These are phyloP conservation scores for Serilophus lunatus DNA, from an alignment of 2,113 vertebrate genomes.

Conservation along the genomic window DNA sequence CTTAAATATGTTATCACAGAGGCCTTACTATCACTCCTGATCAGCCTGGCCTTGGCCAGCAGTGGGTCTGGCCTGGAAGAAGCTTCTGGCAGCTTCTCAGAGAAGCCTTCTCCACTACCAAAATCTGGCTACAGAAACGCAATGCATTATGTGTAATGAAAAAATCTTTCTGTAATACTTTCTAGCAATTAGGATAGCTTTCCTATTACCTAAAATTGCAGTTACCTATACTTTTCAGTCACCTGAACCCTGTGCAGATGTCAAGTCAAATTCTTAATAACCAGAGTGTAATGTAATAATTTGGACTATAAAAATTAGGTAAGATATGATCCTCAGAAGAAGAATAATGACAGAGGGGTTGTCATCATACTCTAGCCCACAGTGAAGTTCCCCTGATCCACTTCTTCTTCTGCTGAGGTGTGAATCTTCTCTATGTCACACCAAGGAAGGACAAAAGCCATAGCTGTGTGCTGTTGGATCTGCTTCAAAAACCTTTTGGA, in stretches of 20 bases:
- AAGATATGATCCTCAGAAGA: background rate
- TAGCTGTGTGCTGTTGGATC: background rate
- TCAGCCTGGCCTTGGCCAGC: no score
- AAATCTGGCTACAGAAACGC: no score
- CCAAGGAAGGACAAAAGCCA: background rate
- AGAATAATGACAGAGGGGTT: background rate
- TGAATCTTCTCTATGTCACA: background rate
- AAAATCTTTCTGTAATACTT: no score
- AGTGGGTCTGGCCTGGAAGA: no score
- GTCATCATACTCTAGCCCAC: background rate
- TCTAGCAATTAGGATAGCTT: background rate
- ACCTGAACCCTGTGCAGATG: background rate
- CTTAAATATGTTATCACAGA: no score
- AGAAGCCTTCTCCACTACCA: no score
- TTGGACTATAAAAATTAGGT: background rate
- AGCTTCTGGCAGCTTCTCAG: no score
- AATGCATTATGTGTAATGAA: no score
- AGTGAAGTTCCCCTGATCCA: background rate
- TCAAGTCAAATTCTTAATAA: background rate
- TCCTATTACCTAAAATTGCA: background rate
- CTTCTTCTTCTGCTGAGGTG: background rate
- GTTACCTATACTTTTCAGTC: background rate
- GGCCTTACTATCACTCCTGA: no score
- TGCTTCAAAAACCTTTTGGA: background rate
- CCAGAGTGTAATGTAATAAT: background rate